Base-by-base conservation (phyloP, 1,140 invertebrate species). In the Zophobas atratus region DNA sequence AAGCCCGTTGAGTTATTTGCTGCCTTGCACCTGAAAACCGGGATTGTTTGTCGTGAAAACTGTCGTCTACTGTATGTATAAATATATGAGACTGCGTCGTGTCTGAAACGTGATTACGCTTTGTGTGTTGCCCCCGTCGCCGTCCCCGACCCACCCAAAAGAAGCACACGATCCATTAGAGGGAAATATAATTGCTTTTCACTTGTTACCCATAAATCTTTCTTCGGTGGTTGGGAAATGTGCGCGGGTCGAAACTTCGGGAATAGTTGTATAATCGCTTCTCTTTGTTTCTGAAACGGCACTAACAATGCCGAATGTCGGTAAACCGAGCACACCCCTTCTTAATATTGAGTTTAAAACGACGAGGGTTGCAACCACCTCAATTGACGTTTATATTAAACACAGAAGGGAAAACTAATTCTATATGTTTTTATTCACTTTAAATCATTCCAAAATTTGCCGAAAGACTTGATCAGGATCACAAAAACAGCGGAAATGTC, bases 161-260 rank as follows among this genome's bases (percentile, higher is more conserved):
- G 55, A 73, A 57, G 55, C 51, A 57, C 53, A 48, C 56, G 73
- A 75, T 75, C 73, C 73, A 75, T 75, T 75, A 75, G 55, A 60
- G 55, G 73, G 73, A 75, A 75, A 75, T 75, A 75, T 75, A 75
- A 75, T 75, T 75, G 73, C 73, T 75, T 75, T 75, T 75, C 73
- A 56, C 73, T 75, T 75, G 73, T 75, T 75, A 75, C 56, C 73
- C 51, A 75, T 75, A 75, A 75, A 75, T 75, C 73, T 75, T 75
- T 60, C 73, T 57, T 75, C 73, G 73, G 73, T 75, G 51, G 73
- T 60, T 60, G 73, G 73, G 53, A 75, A 75, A 75, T 57, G 46
- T 51, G 70, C 51, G 73, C 73, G 55, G 51, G 71, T 49, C 51
- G 53, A 75, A 75, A 75, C 73, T 75, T 75, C 56, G 73, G 55